phyloP scores from a whole-genome alignment of 2,113 vertebrate genomes.

The Parus major region DNA sequence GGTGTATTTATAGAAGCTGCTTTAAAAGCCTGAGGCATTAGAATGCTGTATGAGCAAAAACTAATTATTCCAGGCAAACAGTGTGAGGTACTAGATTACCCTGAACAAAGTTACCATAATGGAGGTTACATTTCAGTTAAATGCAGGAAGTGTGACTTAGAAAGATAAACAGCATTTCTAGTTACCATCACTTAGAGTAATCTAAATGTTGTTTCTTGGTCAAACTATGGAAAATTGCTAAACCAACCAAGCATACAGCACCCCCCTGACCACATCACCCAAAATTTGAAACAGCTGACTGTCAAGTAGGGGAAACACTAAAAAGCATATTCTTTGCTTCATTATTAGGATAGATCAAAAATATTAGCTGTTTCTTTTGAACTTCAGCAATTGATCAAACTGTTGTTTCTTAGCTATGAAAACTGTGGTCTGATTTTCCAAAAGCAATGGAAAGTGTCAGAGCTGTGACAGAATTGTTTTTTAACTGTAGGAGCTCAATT shows the following conservation, averaged over 20 bases:
- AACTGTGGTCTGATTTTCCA: background rate
- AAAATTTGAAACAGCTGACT: background rate
- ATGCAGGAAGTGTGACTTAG: background rate
- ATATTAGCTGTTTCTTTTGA: background rate
- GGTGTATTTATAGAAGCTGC: background rate
- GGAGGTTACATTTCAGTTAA: background rate
- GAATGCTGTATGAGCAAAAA: background rate
- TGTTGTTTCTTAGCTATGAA: background rate
- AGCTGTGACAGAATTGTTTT: background rate
- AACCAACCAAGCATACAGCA: background rate
- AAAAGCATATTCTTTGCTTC: background rate
- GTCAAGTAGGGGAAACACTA: background rate
- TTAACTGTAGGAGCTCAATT: background rate
- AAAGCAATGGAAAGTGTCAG: background rate
- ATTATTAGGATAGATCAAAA: background rate
- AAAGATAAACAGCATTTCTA: background rate
- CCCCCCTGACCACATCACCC: fast-evolving
- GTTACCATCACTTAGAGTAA: background rate
- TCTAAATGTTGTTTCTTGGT: background rate
- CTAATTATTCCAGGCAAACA: background rate
- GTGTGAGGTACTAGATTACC: background rate
- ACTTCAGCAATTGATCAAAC: background rate
- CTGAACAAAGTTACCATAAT: background rate
- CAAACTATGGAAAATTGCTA: background rate
- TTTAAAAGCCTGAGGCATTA: background rate